Conservation (phyloP, 2,113 vertebrate genomes). For the Lampris incognitus region DNA sequence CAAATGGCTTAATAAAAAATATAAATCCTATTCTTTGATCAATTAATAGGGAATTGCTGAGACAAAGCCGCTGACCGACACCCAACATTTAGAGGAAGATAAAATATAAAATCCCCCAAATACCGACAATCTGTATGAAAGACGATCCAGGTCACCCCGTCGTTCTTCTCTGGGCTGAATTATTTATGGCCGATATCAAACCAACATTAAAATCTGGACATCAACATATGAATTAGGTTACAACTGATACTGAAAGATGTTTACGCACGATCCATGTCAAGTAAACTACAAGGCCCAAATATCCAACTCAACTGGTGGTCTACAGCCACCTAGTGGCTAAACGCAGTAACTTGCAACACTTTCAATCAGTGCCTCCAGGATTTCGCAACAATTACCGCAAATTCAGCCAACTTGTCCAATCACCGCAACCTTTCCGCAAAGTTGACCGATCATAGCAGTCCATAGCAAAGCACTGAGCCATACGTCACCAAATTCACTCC, state of each 20-base stretch:
- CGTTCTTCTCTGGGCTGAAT: background rate
- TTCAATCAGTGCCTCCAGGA: slow-evolving; percentile 12
- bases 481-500: no score
- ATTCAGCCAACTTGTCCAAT: no score
- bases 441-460: no score
- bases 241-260: slow-evolving; percentile 1
- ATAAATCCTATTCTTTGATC: slow-evolving; percentile 57
- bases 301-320: slow-evolving; percentile 26
- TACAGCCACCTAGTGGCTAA: slow-evolving; percentile 79
- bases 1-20: slow-evolving; percentile 68
- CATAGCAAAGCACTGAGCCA: no score
- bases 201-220: no score
- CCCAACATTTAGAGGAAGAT: slow-evolving; percentile 13
- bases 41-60: slow-evolving; percentile 11
- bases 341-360: slow-evolving; percentile 22
- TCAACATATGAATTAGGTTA: background rate
- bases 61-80: slow-evolving; percentile 19
- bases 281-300: slow-evolving; percentile 13
- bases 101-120: slow-evolving; percentile 28
- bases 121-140: background rate
- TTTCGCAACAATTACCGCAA: background rate
- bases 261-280: background rate
- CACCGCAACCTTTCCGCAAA: no score
- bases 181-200: slow-evolving; percentile 7
- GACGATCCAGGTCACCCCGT: background rate